Percentiles rank a stretch among this genome's conserved stretches.
These are phyloP conservation scores for Pseudococcus viburni DNA, from an alignment of 2,888 invertebrate species.

Conservation along the genomic window DNA sequence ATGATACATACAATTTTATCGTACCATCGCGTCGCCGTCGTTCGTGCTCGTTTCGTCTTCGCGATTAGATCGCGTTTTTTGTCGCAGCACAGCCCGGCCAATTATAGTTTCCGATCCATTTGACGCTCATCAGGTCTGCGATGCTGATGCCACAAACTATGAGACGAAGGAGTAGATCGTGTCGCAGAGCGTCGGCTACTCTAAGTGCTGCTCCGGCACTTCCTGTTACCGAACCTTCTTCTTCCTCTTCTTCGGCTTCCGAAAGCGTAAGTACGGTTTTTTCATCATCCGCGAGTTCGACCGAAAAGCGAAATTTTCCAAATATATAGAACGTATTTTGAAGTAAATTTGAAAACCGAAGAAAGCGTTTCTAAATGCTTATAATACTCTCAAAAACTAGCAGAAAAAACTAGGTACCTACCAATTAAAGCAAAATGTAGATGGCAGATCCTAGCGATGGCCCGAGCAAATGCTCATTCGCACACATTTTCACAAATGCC, in stretches of 20 bases:
- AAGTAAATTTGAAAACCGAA: too few species aligned
- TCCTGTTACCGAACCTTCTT: background rate
- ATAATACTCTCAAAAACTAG: too few species aligned
- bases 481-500: too few species aligned
- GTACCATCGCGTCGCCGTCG: background rate
- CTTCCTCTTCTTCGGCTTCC: background rate
- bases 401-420: too few species aligned
- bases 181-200: background rate
- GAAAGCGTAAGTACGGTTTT: background rate
- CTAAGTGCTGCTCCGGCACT: background rate
- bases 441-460: too few species aligned
- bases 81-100: background rate
- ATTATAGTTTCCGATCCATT: background rate
- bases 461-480: too few species aligned
- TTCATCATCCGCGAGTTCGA: background rate
- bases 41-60: background rate
- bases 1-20: background rate
- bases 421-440: too few species aligned
- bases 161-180: slow-evolving; percentile 45
- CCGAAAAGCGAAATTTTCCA: too few species aligned
- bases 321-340: too few species aligned
- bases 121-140: background rate
- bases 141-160: background rate
- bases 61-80: background rate
- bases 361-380: too few species aligned